Evolutionary conservation across 1,140 invertebrate species (phyloP).

Genomic region (Physella acuta): DNA sequence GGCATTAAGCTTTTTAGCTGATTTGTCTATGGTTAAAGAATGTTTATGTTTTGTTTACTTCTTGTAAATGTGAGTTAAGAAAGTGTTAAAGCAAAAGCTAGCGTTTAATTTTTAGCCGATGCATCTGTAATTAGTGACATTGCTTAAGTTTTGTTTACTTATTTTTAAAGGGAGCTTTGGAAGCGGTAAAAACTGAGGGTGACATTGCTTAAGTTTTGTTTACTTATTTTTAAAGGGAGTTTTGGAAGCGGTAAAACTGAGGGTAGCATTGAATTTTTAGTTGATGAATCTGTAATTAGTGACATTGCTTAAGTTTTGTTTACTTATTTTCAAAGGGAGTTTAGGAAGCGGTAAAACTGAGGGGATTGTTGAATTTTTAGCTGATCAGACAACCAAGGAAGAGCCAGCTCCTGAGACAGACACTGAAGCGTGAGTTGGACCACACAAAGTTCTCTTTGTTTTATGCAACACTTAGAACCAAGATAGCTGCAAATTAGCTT

Average conservation of each 20-base stretch:
- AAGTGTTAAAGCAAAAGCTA: slow-evolving; percentile 26
- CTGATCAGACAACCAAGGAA: slow-evolving; percentile 33
- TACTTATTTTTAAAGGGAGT: slow-evolving; percentile 27
- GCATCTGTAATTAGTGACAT: too few relatives aligned
- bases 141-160: background rate
- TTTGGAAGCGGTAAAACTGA: slow-evolving; percentile 26
- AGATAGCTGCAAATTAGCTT: too few relatives aligned
- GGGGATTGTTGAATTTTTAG: slow-evolving; percentile 17
- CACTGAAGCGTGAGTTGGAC: slow-evolving; percentile 53
- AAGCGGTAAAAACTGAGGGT: too few relatives aligned
- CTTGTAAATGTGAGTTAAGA: slow-evolving; percentile 25
- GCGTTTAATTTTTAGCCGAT: slow-evolving; percentile 10
- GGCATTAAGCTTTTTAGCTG: too few relatives aligned
- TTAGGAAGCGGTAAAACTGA: slow-evolving; percentile 26
- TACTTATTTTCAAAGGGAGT: slow-evolving; percentile 26
- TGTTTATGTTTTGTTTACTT: too few relatives aligned
- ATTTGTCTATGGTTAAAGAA: too few relatives aligned
- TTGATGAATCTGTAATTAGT: slow-evolving; percentile 28
- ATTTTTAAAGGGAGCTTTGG: slow-evolving; percentile 27
- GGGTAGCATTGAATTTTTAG: slow-evolving; percentile 17
- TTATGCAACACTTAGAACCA: too few relatives aligned
- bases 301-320: too few relatives aligned
- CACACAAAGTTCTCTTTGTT: too few relatives aligned
- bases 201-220: too few relatives aligned
- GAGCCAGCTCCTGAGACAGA: slow-evolving; percentile 54